Conservation (phyloP, 2,113 vertebrate genomes). For the Helogale parvula region DNA sequence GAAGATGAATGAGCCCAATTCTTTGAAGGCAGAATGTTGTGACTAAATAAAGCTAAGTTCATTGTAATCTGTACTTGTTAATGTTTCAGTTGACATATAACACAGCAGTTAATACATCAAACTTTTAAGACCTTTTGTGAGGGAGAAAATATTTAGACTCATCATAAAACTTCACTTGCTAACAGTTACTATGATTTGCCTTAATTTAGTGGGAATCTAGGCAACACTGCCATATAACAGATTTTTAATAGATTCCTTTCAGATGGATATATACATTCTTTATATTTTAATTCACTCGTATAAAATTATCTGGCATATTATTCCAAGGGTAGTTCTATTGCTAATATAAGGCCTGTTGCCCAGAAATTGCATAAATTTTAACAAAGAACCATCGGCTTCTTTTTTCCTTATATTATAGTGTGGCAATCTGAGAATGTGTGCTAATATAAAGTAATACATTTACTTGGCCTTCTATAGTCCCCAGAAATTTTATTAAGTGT, state of each 20-base stretch:
- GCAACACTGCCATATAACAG: not conserved
- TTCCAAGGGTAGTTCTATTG: not conserved
- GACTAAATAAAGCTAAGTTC: not conserved
- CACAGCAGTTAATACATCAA: not conserved
- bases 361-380: slow-evolving; percentile 14
- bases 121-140: not conserved
- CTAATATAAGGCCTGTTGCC: not conserved
- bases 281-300: not conserved
- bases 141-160: slow-evolving; percentile 46
- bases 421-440: not conserved
- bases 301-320: not conserved
- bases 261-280: not conserved
- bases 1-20: not conserved
- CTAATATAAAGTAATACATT: not conserved
- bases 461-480: not conserved
- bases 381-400: not conserved
- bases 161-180: slow-evolving; percentile 1
- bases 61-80: not conserved
- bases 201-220: not conserved
- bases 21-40: not conserved
- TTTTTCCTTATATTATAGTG: not conserved
- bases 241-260: slow-evolving; percentile 25
- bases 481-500: not conserved
- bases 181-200: not conserved
- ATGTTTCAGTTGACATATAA: not conserved